These are phyloP conservation scores for Ascidia mentula DNA, from an alignment of 23 tunicate species.

Conservation along the genomic window DNA sequence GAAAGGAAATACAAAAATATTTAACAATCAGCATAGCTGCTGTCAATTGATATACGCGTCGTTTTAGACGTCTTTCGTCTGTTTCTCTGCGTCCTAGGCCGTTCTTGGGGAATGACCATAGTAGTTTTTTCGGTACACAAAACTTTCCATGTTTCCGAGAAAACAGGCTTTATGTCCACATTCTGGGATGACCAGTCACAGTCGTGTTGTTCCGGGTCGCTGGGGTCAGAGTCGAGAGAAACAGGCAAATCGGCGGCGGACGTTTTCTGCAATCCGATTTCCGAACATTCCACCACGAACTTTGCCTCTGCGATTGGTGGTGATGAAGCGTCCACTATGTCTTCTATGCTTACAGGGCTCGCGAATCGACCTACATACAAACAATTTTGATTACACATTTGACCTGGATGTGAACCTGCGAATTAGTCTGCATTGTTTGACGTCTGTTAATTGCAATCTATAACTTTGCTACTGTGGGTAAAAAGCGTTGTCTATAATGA, in stretches of 20 bases:
- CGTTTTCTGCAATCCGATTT: neutral
- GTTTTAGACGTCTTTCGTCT: conserved; percentile 6
- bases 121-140: neutral
- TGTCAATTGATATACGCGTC: neutral
- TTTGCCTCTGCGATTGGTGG: neutral
- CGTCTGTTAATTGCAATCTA: too few species aligned
- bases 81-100: neutral
- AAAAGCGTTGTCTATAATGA: too few species aligned
- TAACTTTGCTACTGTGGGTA: too few species aligned
- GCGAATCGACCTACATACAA: neutral
- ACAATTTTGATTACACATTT: neutral
- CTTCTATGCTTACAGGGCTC: neutral
- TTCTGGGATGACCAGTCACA: neutral
- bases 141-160: neutral
- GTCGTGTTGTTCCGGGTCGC: neutral
- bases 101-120: too few species aligned
- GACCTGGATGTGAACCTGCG: too few species aligned
- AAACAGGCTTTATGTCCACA: neutral
- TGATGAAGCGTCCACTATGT: neutral
- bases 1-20: neutral
- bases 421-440: too few species aligned
- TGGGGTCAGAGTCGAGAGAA: neutral
- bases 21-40: neutral
- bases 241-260: neutral
- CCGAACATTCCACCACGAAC: neutral